Evolutionary conservation across 2,888 invertebrate species (phyloP), one percentile per base, ranked within the genome.

Genomic region (Acheta domesticus): DNA sequence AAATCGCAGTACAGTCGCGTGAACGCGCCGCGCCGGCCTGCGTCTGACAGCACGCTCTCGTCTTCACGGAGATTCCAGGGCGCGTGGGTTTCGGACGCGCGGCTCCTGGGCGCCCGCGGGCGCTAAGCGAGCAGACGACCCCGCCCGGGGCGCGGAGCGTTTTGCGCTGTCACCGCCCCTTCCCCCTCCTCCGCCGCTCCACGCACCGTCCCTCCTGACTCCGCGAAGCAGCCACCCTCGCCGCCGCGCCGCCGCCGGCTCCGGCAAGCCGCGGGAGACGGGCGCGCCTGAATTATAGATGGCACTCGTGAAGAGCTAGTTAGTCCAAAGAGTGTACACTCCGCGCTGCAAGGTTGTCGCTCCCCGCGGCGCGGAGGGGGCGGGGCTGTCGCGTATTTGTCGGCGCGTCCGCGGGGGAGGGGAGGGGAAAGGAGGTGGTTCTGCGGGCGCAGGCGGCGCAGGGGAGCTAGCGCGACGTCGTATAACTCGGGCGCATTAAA

Each of bases 231-330:
- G 62, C 62, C 16, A 14, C 62, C 62, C 62, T 62, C 62, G 62
- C 62, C 62, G 16, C 62, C 62, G n/a, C 16, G 62, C 62, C 62
- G 11, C 62, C 62, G 62, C 14, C 14, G 62, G 62, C 62, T 62
- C 62, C 62, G 62, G 62, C 16, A n/a, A 62, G 62, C 62, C 62
- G 62, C 36, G 36, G 36, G 36, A 36, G 36, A 36, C 36, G 36
- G 36, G 36, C 62, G 62, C 2, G 62, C 62, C 16, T 62, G 62
- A 62, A 62, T 62, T 62, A 62, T 62, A 62, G 62, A 62, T 62
- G 62, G 62, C 62, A 62, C 62, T 62, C 62, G 62, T 62, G 62
- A 62, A 62, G 62, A 62, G 62, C 62, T 62, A 62, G 62, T 62
- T 62, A 62, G 62, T 62, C 62, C 62, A 62, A 62, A 62, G 62